Conservation (phyloP, 1,140 invertebrate species). For the Dermatophagoides farinae region DNA sequence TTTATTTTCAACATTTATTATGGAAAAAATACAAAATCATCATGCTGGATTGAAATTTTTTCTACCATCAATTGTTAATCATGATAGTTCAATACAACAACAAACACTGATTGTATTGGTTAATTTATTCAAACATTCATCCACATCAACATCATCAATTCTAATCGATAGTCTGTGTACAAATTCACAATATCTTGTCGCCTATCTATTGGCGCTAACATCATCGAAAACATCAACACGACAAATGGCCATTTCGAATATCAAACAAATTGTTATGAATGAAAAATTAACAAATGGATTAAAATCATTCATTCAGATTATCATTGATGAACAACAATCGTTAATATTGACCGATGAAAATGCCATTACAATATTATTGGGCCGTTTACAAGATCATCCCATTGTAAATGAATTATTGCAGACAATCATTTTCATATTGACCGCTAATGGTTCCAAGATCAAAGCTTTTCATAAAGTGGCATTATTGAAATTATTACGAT, state of each 20-base stretch:
- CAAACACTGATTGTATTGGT: neutral
- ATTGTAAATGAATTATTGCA: neutral
- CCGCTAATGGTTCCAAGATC: no score
- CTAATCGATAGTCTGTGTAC: neutral
- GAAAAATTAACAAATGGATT: neutral
- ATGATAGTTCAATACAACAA: neutral
- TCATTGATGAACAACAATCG: neutral
- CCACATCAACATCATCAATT: neutral
- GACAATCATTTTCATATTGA: no score
- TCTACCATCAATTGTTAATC: neutral
- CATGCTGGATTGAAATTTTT: neutral
- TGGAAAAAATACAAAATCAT: neutral
- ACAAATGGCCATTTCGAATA: neutral
- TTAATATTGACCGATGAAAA: neutral
- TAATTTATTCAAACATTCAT: neutral
- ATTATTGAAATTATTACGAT: neutral
- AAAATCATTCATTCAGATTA: neutral
- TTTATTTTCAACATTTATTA: neutral
- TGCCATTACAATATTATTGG: neutral
- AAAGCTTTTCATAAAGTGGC: neutral
- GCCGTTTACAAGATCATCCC: neutral
- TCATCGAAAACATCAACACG: neutral
- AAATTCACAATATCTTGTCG: neutral
- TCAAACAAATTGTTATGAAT: neutral
- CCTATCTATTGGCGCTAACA: neutral